phyloP scores from a whole-genome alignment of 2,888 invertebrate species.

The Xestia ashworthii region DNA sequence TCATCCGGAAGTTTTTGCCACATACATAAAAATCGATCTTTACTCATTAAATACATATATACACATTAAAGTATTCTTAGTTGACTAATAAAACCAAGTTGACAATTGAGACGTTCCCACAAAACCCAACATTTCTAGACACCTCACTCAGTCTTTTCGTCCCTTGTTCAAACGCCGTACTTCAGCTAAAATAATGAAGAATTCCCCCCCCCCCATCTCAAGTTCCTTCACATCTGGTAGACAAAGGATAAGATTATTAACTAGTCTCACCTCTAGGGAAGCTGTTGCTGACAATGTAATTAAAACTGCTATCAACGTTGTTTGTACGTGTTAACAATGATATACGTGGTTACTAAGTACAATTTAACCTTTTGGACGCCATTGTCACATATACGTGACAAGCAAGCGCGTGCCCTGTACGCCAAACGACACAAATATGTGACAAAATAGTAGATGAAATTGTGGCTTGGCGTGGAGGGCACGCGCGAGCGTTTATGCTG shows the following conservation, averaged over 20 bases:
- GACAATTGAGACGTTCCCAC: neutral
- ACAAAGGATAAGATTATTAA: slow-evolving; percentile 40
- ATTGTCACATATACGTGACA: no score
- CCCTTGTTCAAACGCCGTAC: slow-evolving; percentile 2
- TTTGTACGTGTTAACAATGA: slow-evolving; percentile 17
- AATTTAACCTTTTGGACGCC: no score
- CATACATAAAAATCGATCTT: neutral
- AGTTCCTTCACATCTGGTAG: slow-evolving; percentile 40
- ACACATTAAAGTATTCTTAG: neutral
- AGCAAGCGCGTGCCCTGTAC: no score
- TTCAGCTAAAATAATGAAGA: slow-evolving; percentile 44
- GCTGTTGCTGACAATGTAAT: slow-evolving; percentile 45
- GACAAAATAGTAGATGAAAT: no score
- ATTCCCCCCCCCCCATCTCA: slow-evolving; percentile 12
- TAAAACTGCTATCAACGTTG: slow-evolving; percentile 29
- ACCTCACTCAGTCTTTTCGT: neutral
- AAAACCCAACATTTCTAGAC: neutral
- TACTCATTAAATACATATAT: neutral
- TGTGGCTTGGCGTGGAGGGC: no score
- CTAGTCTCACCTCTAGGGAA: slow-evolving; percentile 25
- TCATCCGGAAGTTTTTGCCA: neutral
- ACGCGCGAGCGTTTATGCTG: no score
- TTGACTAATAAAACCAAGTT: neutral
- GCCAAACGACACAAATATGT: no score
- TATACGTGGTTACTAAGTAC: neutral